Evolutionary conservation across 2,888 invertebrate species (phyloP).

Genomic region (Galeruca laticollis): DNA sequence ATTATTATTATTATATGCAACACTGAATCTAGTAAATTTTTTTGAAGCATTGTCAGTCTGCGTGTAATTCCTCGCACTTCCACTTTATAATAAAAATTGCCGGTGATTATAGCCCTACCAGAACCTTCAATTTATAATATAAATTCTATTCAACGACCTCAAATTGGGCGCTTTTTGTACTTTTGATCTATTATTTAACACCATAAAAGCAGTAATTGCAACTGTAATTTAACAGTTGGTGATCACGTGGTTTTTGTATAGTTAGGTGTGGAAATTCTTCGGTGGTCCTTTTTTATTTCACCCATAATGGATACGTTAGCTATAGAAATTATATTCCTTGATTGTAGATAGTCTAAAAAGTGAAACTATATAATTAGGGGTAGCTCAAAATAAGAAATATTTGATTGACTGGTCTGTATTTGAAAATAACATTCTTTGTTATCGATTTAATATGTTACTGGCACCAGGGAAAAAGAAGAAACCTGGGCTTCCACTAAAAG

Average conservation of each 20-base stretch:
- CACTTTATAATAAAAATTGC: no score
- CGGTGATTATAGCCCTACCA: not conserved
- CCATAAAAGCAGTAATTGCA: slow-evolving; percentile 6
- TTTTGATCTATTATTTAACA: slow-evolving; percentile 3
- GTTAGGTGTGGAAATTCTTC: not conserved
- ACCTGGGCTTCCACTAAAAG: no score
- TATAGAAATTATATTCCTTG: not conserved
- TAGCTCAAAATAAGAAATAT: no score
- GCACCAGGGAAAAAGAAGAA: no score
- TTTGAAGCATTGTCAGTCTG: no score
- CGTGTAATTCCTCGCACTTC: no score
- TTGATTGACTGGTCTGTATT: no score
- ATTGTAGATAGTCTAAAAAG: not conserved
- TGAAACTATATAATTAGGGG: no score
- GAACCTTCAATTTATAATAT: slow-evolving; percentile 8
- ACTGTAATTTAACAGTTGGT: slow-evolving; percentile 2
- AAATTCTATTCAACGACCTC: not conserved
- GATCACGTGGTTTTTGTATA: not conserved
- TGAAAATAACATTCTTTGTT: no score
- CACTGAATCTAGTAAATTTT: no score
- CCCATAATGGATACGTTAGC: not conserved
- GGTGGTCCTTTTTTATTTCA: slow-evolving; percentile 7
- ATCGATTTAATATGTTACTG: no score
- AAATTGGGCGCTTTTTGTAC: slow-evolving; percentile 1
- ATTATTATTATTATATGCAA: no score